These are phyloP conservation scores for Torymus aiolomorphi DNA, from an alignment of 2,888 invertebrate genomes.

Conservation along the genomic window DNA sequence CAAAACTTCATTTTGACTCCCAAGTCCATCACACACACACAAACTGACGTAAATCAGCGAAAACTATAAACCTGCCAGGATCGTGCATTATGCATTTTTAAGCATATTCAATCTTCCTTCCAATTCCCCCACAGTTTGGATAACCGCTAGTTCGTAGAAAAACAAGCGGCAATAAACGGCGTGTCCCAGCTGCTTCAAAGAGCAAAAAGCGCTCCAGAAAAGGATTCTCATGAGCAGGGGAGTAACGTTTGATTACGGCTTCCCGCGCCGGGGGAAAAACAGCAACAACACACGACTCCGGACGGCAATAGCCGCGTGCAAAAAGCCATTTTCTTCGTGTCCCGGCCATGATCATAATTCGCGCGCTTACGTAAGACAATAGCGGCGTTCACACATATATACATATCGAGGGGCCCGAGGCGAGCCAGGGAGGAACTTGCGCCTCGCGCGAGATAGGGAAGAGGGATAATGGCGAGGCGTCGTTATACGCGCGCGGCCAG, in stretches of 20 bases:
- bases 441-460: constrained; percentile 25
- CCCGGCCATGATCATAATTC: constrained; percentile 43
- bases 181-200: too few species aligned
- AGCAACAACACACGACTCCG: too few species aligned
- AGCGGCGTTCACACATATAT: not conserved
- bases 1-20: not conserved
- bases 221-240: too few species aligned
- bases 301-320: constrained; percentile 1
- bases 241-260: too few species aligned
- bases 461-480: constrained; percentile 40
- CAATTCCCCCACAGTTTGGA: not conserved
- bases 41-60: constrained; percentile 1
- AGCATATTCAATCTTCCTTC: not conserved
- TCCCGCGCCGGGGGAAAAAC: too few species aligned
- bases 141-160: not conserved
- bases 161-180: too few species aligned
- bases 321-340: constrained; percentile 39
- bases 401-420: too few species aligned
- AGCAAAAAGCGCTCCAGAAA: too few species aligned
- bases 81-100: not conserved
- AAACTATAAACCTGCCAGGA: constrained; percentile 2
- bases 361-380: constrained; percentile 39
- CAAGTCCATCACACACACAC: not conserved
- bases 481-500: not conserved
- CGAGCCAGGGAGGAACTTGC: not conserved